Evolutionary conservation across 2,797 vertebrate species (phyloP).

Genomic region (Gadopsis marmoratus): DNA sequence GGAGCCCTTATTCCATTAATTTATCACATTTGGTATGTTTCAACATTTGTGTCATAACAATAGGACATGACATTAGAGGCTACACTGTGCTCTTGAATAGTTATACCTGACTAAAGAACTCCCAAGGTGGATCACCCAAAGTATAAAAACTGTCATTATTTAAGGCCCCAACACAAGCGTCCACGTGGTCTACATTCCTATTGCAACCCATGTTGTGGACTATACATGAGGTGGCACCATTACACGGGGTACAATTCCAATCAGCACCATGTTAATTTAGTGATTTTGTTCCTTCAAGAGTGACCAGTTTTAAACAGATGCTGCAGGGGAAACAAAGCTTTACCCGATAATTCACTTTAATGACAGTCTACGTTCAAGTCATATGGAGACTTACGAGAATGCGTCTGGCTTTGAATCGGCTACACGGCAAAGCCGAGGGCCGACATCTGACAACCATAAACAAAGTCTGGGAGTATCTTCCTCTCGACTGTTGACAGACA

Average conservation of each 20-base stretch:
- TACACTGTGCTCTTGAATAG: background rate
- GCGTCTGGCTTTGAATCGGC: constrained; percentile 41
- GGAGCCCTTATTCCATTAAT: constrained; percentile 10
- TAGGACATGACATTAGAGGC: background rate
- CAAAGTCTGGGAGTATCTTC: constrained; percentile 63
- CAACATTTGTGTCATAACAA: background rate
- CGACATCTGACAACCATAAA: constrained; percentile 68
- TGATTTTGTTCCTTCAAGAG: background rate
- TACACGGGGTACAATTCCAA: constrained; percentile 6
- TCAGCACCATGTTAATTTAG: background rate
- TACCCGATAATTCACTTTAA: constrained; percentile 38
- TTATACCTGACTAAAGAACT: background rate
- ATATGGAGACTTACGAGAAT: constrained; percentile 21
- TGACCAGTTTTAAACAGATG: background rate
- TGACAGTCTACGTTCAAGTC: constrained; percentile 10
- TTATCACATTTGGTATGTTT: background rate
- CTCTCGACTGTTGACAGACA: constrained; percentile 60
- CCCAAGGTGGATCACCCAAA: background rate
- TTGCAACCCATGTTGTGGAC: background rate
- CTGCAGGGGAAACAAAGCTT: constrained; percentile 12
- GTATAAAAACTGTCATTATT: background rate
- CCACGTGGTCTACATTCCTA: constrained; percentile 8
- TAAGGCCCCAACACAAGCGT: background rate
- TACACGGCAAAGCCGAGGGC: constrained; percentile 44
- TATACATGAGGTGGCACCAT: background rate